Percentiles rank a stretch among this genome's conserved stretches.
Conservation (phyloP, 37 sponge, comb jelly and placozoan genomes). For the Trichoplax adhaerens region DNA sequence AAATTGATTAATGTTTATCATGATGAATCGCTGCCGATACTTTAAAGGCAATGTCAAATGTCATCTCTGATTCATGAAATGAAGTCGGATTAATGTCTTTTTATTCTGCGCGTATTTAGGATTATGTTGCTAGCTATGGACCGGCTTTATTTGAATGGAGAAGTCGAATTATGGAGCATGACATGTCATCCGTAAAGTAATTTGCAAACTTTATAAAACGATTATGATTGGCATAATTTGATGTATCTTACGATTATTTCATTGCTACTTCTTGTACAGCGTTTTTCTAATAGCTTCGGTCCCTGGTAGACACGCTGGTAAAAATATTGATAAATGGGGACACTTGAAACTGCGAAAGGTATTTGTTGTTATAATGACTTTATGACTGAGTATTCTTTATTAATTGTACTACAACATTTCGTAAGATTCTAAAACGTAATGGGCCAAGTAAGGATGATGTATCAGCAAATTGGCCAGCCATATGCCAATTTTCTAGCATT, state of each 20-base stretch:
- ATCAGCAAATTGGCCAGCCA: constrained; percentile 47
- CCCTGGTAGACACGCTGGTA: constrained; percentile 54
- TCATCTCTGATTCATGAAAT: too few relatives aligned
- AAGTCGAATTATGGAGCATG: constrained; percentile 25
- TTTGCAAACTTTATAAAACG: neutral
- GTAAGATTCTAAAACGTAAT: constrained; percentile 25
- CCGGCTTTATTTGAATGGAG: constrained; percentile 44
- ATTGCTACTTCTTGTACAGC: constrained; percentile 5
- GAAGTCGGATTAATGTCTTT: too few relatives aligned
- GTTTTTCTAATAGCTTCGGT: constrained; percentile 73
- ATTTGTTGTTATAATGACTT: neutral
- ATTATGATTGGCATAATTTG: neutral
- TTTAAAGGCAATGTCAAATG: too few relatives aligned
- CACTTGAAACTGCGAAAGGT: constrained; percentile 64
- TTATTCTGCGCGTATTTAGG: neutral
- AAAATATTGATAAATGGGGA: constrained; percentile 54
- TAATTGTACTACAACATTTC: neutral
- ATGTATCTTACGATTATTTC: neutral
- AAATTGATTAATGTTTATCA: neutral
- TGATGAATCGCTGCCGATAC: too few relatives aligned
- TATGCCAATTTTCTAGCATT: constrained; percentile 82
- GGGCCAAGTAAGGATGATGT: neutral
- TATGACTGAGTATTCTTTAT: neutral
- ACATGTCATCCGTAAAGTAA: constrained; percentile 34
- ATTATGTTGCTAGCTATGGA: neutral